Percentiles rank a stretch among this genome's conserved stretches.
Evolutionary conservation across 2,113 vertebrate species (phyloP).

Genomic region (Romanogobio albipinnatus): DNA sequence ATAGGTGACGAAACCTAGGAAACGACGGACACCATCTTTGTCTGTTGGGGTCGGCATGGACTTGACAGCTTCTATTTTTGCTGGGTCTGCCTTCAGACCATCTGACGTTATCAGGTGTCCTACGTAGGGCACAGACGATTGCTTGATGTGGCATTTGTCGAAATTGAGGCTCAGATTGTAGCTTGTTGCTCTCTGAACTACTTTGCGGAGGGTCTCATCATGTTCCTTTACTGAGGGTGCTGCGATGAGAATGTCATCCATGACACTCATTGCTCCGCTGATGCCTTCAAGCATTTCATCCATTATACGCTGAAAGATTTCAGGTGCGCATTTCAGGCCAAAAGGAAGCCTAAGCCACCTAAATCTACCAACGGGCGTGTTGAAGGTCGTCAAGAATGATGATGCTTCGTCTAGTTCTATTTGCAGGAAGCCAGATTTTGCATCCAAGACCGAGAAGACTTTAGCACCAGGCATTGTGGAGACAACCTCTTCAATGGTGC

Average conservation of each 20-base stretch:
- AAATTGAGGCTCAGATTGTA: constrained; percentile 38
- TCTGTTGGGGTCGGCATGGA: constrained; percentile 31
- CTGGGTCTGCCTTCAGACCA: constrained; percentile 41
- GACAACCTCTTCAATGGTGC: constrained; percentile 32
- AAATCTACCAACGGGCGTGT: constrained; percentile 34
- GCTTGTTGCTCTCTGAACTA: constrained; percentile 38
- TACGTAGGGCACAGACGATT: too few species aligned
- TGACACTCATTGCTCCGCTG: constrained; percentile 20
- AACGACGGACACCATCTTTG: constrained; percentile 29
- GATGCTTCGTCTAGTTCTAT: constrained; percentile 46
- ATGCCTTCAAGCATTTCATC: constrained; percentile 39
- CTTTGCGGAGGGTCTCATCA: constrained; percentile 17
- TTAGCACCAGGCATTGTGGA: constrained; percentile 12
- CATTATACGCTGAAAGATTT: constrained; percentile 43
- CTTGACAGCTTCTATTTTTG: constrained; percentile 5
- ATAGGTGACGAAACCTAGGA: constrained; percentile 35
- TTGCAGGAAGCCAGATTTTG: constrained; percentile 51
- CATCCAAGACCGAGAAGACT: constrained; percentile 21
- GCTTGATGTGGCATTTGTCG: constrained; percentile 34
- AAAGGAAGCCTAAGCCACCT: constrained; percentile 42
- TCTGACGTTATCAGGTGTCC: too few species aligned
- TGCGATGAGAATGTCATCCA: constrained; percentile 36
- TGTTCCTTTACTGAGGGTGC: constrained; percentile 26
- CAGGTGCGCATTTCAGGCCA: constrained; percentile 15
- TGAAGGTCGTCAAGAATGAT: constrained; percentile 42